A percentile compares a stretch with the other conserved stretches of the same genome.
Conservation (phyloP, 2,797 vertebrate species). For the Takifugu rubripes region DNA sequence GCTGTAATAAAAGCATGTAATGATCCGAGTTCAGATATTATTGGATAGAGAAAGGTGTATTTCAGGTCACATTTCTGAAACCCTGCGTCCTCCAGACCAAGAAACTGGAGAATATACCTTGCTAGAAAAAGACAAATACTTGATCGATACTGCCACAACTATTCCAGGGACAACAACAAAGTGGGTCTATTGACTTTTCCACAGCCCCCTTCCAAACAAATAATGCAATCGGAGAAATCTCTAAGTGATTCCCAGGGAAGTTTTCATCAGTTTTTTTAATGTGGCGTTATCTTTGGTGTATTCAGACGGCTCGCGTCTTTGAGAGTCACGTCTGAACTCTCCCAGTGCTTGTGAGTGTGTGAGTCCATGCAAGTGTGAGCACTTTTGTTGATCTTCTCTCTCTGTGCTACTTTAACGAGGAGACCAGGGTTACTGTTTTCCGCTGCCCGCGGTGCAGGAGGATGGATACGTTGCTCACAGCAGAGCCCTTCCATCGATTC, state of each 20-base stretch:
- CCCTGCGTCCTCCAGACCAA: constrained; percentile 45
- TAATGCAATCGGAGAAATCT: constrained; percentile 29
- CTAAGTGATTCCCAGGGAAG: constrained; percentile 40
- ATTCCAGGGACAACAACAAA: constrained; percentile 69
- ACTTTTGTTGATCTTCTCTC: constrained; percentile 16
- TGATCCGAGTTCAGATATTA: constrained; percentile 12
- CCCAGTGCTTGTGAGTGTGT: constrained; percentile 21
- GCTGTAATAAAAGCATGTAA: constrained; percentile 1
- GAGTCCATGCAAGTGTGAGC: constrained; percentile 19
- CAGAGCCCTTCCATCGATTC: constrained; percentile 31
- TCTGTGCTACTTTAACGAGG: constrained; percentile 38
- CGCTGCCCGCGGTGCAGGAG: constrained; percentile 13
- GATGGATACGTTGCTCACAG: constrained; percentile 38
- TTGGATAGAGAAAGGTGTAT: constrained; percentile 31
- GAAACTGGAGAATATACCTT: constrained; percentile 18
- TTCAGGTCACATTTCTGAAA: constrained; percentile 21
- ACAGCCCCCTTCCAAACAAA: constrained; percentile 47
- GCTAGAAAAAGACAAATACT: constrained; percentile 53
- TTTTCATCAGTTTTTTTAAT: constrained; percentile 19
- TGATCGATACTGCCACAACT: constrained; percentile 69
- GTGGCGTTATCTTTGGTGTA: neutral
- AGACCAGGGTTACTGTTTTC: constrained; percentile 46
- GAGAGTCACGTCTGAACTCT: constrained; percentile 34
- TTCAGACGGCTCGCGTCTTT: constrained; percentile 8
- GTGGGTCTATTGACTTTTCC: constrained; percentile 67